phyloP scores from a whole-genome alignment of 1,140 invertebrate species.

The Oreohelix idahoensis region DNA sequence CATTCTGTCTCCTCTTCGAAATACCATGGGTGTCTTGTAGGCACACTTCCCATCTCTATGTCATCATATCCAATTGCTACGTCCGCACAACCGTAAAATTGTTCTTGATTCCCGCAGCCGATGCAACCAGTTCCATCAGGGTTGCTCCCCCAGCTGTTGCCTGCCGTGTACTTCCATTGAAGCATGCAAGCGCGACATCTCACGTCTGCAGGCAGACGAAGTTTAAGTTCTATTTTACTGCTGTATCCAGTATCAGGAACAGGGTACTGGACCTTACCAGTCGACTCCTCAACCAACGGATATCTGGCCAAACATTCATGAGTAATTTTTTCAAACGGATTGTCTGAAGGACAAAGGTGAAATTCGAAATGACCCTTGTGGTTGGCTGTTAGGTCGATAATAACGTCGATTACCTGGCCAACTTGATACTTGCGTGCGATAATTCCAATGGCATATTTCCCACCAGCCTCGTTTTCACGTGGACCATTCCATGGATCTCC shows the following conservation, averaged over 20 bases:
- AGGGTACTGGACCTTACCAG: slow-evolving; percentile 42
- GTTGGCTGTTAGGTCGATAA: slow-evolving; percentile 63
- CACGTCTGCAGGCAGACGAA: slow-evolving; percentile 61
- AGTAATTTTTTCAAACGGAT: slow-evolving; percentile 55
- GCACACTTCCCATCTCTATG: slow-evolving; percentile 40
- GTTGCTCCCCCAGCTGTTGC: slow-evolving; percentile 68
- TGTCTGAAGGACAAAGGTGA: slow-evolving; percentile 71
- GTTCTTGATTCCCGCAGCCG: slow-evolving; percentile 66
- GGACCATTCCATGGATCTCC: slow-evolving; percentile 65
- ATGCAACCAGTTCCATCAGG: slow-evolving; percentile 54
- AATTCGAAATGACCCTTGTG: slow-evolving; percentile 69
- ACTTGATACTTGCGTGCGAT: slow-evolving; percentile 67
- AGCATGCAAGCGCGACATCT: slow-evolving; percentile 69
- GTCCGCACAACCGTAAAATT: slow-evolving; percentile 69
- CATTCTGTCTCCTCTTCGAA: slow-evolving; percentile 39
- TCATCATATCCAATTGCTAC: slow-evolving; percentile 64
- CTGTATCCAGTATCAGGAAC: slow-evolving; percentile 43
- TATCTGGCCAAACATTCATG: slow-evolving; percentile 59
- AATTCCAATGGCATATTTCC: slow-evolving; percentile 72
- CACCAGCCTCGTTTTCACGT: slow-evolving; percentile 71
- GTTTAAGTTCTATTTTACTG: slow-evolving; percentile 47
- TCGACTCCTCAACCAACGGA: slow-evolving; percentile 48
- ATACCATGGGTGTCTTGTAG: slow-evolving; percentile 43
- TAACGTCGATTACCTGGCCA: slow-evolving; percentile 58
- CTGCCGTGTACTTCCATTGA: slow-evolving; percentile 72